Evolutionary conservation across 2,888 invertebrate genomes (phyloP), one percentile per base, ranked within the genome.

Genomic region (Trilocha varians): DNA sequence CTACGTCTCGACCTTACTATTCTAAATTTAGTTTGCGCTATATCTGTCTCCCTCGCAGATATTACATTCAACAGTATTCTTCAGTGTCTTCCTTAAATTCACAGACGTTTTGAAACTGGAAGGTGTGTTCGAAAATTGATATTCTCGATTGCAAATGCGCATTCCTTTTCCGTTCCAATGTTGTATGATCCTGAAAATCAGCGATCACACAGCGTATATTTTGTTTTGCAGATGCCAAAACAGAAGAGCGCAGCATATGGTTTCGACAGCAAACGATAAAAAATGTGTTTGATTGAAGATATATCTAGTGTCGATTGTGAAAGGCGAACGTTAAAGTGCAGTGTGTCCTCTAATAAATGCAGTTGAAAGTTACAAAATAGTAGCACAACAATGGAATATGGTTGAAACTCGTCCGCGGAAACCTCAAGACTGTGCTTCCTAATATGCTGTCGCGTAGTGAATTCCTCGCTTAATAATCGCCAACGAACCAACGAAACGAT

Each of bases 341-440:
- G 75, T 66, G 70, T 54, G 52, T 53, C 42, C 47, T 59, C 53
- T 48, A 66, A 60, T 65, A 52, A 59, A 59, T 72, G 65, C 63
- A 84, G 84, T 83, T 84, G 84, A 83, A 78, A 76, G 69, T 68
- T 70, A 60, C 49, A 47, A 65, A 66, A 68, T 50, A 63, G 66
- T 69, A 67, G 44, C 62, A 55, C 62, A 77, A 85, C 82, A 72
- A 85, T 85, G 85, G 85, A 85, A 85, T 85, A 84, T 84, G 85
- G 85, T 77, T 85, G 82, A 85, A 71, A 57, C 53, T 50, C 47
- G 50, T 50, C 52, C 51, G 53, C 42, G 48, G 52, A 59, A 48
- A 62, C 59, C 58, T 57, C 60, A 62, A 65, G 75, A 80, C 78
- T 77, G 78, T 83, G 82, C 79, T 78, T 79, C 77, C 76, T 63